Base-by-base conservation (phyloP, 64 coral and sea anemone genomes). In the Catalaphyllia jardinei region DNA sequence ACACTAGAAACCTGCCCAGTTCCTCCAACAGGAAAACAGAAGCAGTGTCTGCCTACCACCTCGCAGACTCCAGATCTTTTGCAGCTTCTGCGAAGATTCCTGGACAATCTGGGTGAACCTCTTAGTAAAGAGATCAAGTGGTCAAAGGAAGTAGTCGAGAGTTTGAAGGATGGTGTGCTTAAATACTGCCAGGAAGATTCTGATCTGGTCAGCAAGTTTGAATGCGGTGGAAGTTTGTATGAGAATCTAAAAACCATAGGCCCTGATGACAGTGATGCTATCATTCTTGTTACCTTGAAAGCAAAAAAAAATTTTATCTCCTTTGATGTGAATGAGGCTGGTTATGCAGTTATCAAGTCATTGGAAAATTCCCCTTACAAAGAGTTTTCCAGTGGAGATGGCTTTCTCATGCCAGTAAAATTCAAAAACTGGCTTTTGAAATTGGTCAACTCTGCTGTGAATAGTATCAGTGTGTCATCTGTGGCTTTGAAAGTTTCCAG, bases 161-260 rank as follows among this genome's bases (percentile, higher is more conserved):
- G 25, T 22, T 19, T 91, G 67, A 91, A 52, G 24, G 55, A 91
- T 22, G 35, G 74, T 2, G 25, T 86, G 28, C 89, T 91, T 10
- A 86, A 91, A 81, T 39, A 31, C 22, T 91, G 89, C 73, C 29
- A 65, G 72, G 80, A 91, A 8, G 63, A 76, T 6, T 49, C 89
- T 75, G 38, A 83, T 29, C 42, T 83, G 1, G 76, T 91, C 12
- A 91, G 89, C 60, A 91, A 67, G 4, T 86, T 86, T 86, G 89
- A 91, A 13, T 83, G 67, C 42, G 54, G 79, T 50, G 89, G 89
- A 16, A 91, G 82, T 76, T 61, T 91, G 30, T 91, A 76, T 67
- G 89, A 91, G 39, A 91, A 63, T 64, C 24, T 91, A 22, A 86
- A 83, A 13, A 77, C 30, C 10, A 31, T 49, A 19, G 72, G 39